A percentile compares a stretch with the other conserved stretches of the same genome.
phyloP scores from a whole-genome alignment of 1,140 invertebrate genomes.

The Drosophila orosa region DNA sequence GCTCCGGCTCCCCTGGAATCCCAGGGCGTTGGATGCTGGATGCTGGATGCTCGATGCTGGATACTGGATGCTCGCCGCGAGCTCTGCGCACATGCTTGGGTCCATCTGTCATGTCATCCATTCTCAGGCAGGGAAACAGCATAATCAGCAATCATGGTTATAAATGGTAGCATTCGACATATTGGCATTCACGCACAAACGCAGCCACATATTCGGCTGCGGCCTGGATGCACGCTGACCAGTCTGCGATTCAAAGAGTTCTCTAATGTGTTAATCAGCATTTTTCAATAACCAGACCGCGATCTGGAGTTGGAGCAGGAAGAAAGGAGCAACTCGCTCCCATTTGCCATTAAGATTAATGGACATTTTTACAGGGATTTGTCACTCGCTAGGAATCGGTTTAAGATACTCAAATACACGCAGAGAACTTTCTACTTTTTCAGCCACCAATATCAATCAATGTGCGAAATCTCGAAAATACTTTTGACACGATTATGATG shows the following conservation, averaged over 20 bases:
- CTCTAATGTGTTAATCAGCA: conserved; percentile 82
- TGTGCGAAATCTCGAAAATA: conserved; percentile 44
- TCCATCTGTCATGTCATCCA: conserved; percentile 84
- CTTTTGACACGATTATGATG: conserved; percentile 49
- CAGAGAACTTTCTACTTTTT: conserved; percentile 31
- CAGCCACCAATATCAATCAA: conserved; percentile 45
- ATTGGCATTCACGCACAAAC: conserved; percentile 73
- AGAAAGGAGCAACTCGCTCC: conserved; percentile 18
- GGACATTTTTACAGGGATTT: conserved; percentile 55
- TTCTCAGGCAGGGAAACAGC: conserved; percentile 80
- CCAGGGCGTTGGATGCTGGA: conserved; percentile 23
- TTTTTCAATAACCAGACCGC: conserved; percentile 78
- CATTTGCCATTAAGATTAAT: conserved; percentile 64
- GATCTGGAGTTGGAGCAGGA: conserved; percentile 11
- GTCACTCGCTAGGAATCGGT: conserved; percentile 61
- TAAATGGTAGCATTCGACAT: conserved; percentile 84
- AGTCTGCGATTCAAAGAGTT: conserved; percentile 63
- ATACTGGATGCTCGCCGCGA: conserved; percentile 47
- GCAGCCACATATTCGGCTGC: conserved; percentile 12
- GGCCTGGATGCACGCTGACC: conserved; percentile 21
- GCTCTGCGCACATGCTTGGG: conserved; percentile 61
- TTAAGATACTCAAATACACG: conserved; percentile 42
- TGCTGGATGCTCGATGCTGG: conserved; percentile 12
- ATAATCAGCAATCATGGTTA: conserved; percentile 83
- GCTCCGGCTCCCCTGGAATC: conserved; percentile 39